Evolutionary conservation across 2,113 vertebrate species (phyloP).

Genomic region (Daphoenositta chrysoptera): DNA sequence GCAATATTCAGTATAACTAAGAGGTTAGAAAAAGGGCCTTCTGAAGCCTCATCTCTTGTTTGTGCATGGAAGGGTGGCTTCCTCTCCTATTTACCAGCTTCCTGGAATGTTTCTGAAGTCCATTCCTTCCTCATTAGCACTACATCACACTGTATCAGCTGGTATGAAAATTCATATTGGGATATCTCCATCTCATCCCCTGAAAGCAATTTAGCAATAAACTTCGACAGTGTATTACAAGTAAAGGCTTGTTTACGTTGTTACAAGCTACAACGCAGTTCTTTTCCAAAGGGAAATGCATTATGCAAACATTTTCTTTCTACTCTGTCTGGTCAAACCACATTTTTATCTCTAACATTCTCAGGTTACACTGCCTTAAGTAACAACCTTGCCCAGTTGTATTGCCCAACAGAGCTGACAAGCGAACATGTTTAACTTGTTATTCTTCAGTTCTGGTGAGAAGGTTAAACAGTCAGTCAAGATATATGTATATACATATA

Average conservation of each 20-base stretch:
- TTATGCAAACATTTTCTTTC: background rate
- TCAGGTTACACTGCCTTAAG: background rate
- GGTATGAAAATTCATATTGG: background rate
- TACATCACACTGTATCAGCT: background rate
- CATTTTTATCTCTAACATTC: background rate
- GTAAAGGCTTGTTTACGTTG: background rate
- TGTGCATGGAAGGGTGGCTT: background rate
- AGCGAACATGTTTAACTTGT: background rate
- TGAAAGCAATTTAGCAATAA: background rate
- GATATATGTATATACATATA: background rate
- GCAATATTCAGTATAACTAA: background rate
- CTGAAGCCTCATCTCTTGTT: background rate
- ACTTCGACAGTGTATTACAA: background rate
- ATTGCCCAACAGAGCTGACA: slow-evolving; percentile 21
- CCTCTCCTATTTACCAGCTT: background rate
- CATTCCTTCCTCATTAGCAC: background rate
- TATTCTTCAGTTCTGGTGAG: background rate
- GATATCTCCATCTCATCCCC: background rate
- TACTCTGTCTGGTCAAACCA: background rate
- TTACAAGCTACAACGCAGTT: background rate
- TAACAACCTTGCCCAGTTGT: background rate
- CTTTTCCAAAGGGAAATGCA: background rate
- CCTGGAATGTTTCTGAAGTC: background rate
- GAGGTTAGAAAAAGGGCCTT: background rate
- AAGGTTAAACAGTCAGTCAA: background rate